Conservation (phyloP, 2,113 vertebrate species). For the Nothoprocta pentlandii region DNA sequence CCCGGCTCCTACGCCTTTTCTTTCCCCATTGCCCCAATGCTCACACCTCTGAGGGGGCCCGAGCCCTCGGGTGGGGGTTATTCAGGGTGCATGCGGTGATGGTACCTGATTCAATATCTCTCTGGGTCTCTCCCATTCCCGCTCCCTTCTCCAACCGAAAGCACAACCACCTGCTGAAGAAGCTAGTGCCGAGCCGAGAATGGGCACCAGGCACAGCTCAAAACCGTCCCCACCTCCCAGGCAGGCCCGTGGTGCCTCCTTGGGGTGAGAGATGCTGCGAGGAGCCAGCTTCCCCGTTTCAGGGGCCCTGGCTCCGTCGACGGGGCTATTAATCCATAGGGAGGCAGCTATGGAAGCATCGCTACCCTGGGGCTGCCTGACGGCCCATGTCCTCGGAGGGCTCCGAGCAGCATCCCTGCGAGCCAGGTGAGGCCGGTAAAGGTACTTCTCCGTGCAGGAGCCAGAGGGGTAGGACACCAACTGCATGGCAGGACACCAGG, state of each 20-base stretch:
- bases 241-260: background rate
- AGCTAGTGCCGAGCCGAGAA: background rate
- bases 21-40: background rate
- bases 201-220: background rate
- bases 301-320: background rate
- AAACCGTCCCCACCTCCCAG: accelerated
- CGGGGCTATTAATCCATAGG: background rate
- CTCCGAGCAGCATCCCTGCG: accelerated
- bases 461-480: background rate
- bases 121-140: background rate
- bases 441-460: background rate
- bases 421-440: background rate
- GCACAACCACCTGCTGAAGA: background rate
- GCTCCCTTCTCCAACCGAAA: background rate
- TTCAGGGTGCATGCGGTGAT: background rate
- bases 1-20: background rate
- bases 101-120: background rate
- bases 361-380: background rate
- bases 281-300: background rate
- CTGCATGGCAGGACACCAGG: background rate
- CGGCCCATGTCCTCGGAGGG: background rate
- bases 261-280: background rate
- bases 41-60: background rate
- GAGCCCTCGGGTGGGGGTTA: background rate
- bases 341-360: background rate